These are phyloP conservation scores for Campopleginae sp. DNA, from an alignment of 2,888 invertebrate species.

Conservation along the genomic window DNA sequence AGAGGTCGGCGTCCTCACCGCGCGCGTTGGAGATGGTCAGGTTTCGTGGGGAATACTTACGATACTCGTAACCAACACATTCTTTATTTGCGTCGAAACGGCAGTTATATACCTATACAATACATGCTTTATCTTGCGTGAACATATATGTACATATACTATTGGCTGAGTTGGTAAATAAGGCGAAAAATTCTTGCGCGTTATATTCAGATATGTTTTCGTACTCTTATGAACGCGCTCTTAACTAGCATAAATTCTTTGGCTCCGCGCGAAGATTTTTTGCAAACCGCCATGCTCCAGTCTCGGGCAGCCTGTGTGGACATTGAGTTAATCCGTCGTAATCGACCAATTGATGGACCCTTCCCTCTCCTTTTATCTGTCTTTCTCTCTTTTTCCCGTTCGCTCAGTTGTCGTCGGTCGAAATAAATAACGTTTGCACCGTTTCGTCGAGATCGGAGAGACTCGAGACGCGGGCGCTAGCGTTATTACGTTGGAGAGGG, in stretches of 20 bases:
- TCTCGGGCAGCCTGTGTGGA: constrained; percentile 28
- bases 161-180: neutral
- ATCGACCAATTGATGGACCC: constrained; percentile 69
- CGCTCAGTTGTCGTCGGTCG: constrained; percentile 44
- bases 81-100: neutral
- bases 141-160: neutral
- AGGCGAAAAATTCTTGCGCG: constrained; percentile 6
- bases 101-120: neutral
- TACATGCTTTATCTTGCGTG: neutral
- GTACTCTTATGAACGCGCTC: neutral
- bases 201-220: constrained; percentile 18
- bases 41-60: constrained; percentile 55
- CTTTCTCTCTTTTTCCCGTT: constrained; percentile 2
- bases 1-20: constrained; percentile 58
- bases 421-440: constrained; percentile 54
- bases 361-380: constrained; percentile 12
- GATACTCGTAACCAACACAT: constrained; percentile 27
- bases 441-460: constrained; percentile 54
- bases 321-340: constrained; percentile 63
- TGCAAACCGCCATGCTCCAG: constrained; percentile 33
- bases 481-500: constrained; percentile 66
- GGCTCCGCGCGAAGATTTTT: constrained; percentile 28
- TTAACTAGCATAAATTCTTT: neutral
- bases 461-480: constrained; percentile 35
- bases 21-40: constrained; percentile 63